Base-by-base conservation (phyloP, 30 jellyfish, hydroid and myxozoan species). In the Phacellophora camtschatica region DNA sequence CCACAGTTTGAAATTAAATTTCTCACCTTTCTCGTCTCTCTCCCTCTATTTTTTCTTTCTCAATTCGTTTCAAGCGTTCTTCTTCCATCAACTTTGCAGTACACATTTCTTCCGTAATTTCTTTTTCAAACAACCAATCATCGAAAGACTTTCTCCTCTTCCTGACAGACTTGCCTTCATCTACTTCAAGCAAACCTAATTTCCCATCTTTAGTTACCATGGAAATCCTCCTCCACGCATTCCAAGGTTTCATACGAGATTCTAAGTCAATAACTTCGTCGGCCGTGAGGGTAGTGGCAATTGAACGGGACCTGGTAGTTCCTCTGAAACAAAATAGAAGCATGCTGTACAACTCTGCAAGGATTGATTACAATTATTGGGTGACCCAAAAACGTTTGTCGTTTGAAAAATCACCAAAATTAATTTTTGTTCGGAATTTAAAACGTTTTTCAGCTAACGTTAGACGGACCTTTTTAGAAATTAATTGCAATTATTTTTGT, bases 171-270 rank as follows among this genome's bases (percentile, higher is more conserved):
- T 55, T 68, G 6, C 66, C 64, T 1, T 35, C 29, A 23, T 71
- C 70, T 4, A 22, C 32, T 30, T 50, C 50, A 7, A 49, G 12
- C 77, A 50, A n/a, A 15, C 25, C 54, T 4, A 30, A 43, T 53
- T 58, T 45, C 53, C 51, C 91, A 15, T 16, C 37, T 37, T 71
- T 46, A 5, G 74, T 58, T 5, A 53, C 82, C 80, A 64, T 1
- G 1, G 91, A 80, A 15, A 80, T 20, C 12, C 84, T 50, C 25
- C 91, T 71, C 91, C 91, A 80, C 2, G 66, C 91, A 32, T 80
- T 80, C 91, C 91, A 80, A 4, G 91, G 91, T 49, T 65, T 80
- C 12, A 13, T 32, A 23, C 33, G 56, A 10, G 32, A 42, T 20
- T 49, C 55, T 11, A 80, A 37, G 8, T 69, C 22, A 1, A 28